Base-by-base conservation (phyloP, 2,797 vertebrate species). In the Microhierax caerulescens region DNA sequence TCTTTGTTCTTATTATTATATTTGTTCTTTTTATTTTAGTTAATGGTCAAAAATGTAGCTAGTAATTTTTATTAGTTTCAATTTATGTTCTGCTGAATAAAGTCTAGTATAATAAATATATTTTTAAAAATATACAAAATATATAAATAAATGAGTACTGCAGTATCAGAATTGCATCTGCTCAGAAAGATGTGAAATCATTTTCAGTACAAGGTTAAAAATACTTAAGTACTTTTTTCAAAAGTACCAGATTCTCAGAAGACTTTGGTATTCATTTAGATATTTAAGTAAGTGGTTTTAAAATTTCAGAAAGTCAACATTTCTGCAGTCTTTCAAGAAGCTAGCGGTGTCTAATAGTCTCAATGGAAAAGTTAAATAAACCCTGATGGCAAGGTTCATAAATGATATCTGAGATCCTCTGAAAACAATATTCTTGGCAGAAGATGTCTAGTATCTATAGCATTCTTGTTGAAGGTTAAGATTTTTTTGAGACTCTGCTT, bases 1-100 rank as follows among this genome's bases (percentile, higher is more conserved):
- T 82, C 9, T 41, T n/a, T n/a, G n/a, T n/a, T n/a, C n/a, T n/a
- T n/a, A n/a, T n/a, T n/a, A n/a, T n/a, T 34, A 57, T 85, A 45
- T 87, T 87, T 91, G 8, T 41, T 88, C 50, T 76, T 95, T 63
- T 41, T 87, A 77, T 90, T 93, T 91, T 83, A 94, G 81, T 83
- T 91, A 93, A 83, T 72, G 48, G 53, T 75, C 78, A 97, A 88
- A 88, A 89, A 92, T 88, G 75, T 57, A 85, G 11, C 85, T 84
- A 63, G 36, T 77, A 3, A 69, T 54, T 79, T 92, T 85, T 83
- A 59, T 74, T 85, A 61, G 24, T 82, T 93, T 90, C 89, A 70
- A 91, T 87, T 77, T 83, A 87, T 85, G 21, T 64, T 90, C 43
- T 60, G 18, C 19, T 80, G 43, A 74, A 70, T 80, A 76, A 92